Percentiles rank a stretch among this genome's conserved stretches.
Conservation (phyloP, 2,113 vertebrate genomes). For the Tringa solitaria region DNA sequence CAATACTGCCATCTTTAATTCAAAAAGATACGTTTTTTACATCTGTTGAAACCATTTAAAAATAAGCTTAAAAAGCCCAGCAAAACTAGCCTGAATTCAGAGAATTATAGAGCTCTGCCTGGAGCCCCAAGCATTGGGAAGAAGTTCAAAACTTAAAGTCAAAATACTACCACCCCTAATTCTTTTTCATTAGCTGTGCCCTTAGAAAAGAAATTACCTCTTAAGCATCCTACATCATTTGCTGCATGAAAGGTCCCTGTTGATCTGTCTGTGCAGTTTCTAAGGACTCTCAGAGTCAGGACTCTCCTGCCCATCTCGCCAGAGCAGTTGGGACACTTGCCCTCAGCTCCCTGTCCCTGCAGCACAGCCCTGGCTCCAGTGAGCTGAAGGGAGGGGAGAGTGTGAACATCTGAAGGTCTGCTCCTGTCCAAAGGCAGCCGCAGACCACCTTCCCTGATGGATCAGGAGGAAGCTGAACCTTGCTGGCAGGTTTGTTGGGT, state of each 20-base stretch:
- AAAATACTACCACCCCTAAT: background rate
- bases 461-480: background rate
- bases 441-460: background rate
- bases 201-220: background rate
- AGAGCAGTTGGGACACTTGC: background rate
- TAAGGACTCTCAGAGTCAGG: background rate
- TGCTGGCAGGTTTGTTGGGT: background rate
- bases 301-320: background rate
- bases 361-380: background rate
- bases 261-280: background rate
- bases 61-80: background rate
- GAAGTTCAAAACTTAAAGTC: background rate
- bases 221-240: background rate
- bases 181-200: background rate
- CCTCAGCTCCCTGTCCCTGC: background rate
- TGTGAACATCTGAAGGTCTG: background rate
- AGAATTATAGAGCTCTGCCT: background rate
- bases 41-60: background rate
- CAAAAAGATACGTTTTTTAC: background rate
- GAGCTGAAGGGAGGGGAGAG: background rate
- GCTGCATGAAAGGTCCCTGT: background rate
- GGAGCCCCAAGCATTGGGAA: background rate
- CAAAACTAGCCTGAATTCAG: background rate
- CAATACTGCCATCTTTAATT: background rate
- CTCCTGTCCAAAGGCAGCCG: background rate